Evolutionary conservation across 2,113 vertebrate species (phyloP), one percentile per base, ranked within the genome.

Genomic region (Patagioenas fasciata): DNA sequence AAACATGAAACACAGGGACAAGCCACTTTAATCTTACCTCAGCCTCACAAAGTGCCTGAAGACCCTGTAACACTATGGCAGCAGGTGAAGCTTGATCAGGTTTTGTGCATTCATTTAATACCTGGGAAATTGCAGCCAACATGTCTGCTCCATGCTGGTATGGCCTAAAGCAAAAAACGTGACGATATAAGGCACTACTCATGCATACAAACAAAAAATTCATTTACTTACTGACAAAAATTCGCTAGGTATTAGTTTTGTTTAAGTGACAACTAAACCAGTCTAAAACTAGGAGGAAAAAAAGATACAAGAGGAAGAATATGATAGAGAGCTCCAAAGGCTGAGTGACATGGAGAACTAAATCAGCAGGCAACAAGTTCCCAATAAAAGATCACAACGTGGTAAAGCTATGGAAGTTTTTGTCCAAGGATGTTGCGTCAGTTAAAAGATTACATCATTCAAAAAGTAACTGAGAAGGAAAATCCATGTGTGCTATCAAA

Each of bases 71-170:
- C 8, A 98, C 99, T 71, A 99, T 97, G 53, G 98, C 98, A 56
- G 98, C 98, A 0, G 99, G 99, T 20, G 98, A 98, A 54, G 98
- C 99, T 97, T 99, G 98, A 96, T 99, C 99, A 24, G 98, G 92
- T 96, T 96, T 98, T 75, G 94, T 98, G 86, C 98, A 99, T 96
- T 99, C 99, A 80, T 98, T 98, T 86, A 99, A 87, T 6, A 98
- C 98, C 78, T 99, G 98, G 24, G 98, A 98, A 83, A 99, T 98
- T 53, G 98, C 98, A 71, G 99, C 98, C 91, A 99, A 71, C 99
- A 99, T 99, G 95, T 99, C 99, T 29, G 99, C 99, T 61, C 98
- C 99, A 13, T 99, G 99, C 78, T 99, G 99, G 95, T 99, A 99
- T 2, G 99, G 99, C 89, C 99, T 99, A 93, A 28, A 18, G 36